Evolutionary conservation across 2,797 vertebrate species (phyloP).

Genomic region (Rhynchotus rufescens): DNA sequence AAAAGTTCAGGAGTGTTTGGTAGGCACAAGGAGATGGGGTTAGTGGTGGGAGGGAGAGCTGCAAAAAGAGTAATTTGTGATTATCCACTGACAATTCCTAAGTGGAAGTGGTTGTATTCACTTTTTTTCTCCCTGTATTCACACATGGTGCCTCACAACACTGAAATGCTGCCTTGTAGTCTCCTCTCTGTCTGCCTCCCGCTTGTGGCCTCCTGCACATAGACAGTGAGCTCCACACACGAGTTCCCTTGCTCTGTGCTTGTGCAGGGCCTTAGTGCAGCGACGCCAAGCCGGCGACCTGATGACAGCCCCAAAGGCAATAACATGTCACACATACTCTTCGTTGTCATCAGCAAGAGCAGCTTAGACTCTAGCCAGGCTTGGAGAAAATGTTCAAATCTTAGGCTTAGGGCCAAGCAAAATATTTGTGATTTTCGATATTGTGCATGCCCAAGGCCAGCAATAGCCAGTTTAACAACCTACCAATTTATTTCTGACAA

Average conservation of each 20-base stretch:
- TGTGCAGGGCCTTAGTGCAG: background rate
- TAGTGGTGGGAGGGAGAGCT: background rate
- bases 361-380: background rate
- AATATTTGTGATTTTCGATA: background rate
- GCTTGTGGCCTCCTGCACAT: background rate
- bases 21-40: slow-evolving; percentile 55
- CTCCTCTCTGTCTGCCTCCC: fast-evolving
- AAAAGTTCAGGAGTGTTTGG: slow-evolving; percentile 82
- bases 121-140: background rate
- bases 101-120: background rate
- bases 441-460: background rate
- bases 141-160: background rate
- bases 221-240: background rate
- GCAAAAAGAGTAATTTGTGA: background rate
- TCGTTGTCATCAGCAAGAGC: background rate
- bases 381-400: background rate
- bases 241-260: background rate
- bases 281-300: background rate
- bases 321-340: background rate
- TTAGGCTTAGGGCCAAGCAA: background rate
- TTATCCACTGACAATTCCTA: background rate
- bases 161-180: background rate
- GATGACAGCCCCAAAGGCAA: background rate
- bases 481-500: background rate
- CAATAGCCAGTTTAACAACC: background rate